Percentiles rank a stretch among this genome's conserved stretches.
Conservation (phyloP, 2,797 vertebrate genomes). For the Parambassis ranga region DNA sequence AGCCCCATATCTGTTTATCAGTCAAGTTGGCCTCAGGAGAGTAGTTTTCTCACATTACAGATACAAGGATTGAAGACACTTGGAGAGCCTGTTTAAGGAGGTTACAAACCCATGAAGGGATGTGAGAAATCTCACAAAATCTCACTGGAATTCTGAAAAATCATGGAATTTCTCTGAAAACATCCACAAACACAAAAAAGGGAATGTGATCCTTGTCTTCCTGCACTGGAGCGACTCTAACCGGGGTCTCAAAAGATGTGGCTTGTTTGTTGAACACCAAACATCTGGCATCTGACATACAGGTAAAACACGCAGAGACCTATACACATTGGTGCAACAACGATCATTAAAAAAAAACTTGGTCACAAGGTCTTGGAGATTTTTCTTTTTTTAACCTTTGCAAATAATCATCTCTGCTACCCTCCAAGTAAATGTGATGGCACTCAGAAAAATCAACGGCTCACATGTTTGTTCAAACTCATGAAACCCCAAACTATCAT, state of each 20-base stretch:
- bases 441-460: conserved; percentile 57
- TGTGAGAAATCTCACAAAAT: conserved; percentile 24
- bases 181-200: conserved; percentile 42
- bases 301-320: conserved; percentile 29
- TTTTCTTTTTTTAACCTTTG: conserved; percentile 6
- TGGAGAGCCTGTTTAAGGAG: conserved; percentile 12
- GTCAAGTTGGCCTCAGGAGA: conserved; percentile 28
- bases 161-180: conserved; percentile 63
- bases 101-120: conserved; percentile 9
- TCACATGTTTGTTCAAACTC: conserved; percentile 25
- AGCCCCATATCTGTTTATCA: conserved; percentile 8
- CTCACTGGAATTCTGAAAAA: conserved; percentile 60
- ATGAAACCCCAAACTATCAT: conserved; percentile 19
- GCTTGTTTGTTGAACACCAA: conserved; percentile 28
- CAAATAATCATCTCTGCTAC: not conserved
- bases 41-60: conserved; percentile 34
- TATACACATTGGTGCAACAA: conserved; percentile 12
- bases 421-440: conserved; percentile 46
- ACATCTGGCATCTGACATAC: conserved; percentile 14
- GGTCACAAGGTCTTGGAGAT: conserved; percentile 54
- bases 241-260: conserved; percentile 25
- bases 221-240: conserved; percentile 22
- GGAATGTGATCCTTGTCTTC: conserved; percentile 73
- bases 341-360: conserved; percentile 32
- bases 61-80: conserved; percentile 13